Evolutionary conservation across 2,113 vertebrate genomes (phyloP).

Genomic region (Dissostichus mawsoni): DNA sequence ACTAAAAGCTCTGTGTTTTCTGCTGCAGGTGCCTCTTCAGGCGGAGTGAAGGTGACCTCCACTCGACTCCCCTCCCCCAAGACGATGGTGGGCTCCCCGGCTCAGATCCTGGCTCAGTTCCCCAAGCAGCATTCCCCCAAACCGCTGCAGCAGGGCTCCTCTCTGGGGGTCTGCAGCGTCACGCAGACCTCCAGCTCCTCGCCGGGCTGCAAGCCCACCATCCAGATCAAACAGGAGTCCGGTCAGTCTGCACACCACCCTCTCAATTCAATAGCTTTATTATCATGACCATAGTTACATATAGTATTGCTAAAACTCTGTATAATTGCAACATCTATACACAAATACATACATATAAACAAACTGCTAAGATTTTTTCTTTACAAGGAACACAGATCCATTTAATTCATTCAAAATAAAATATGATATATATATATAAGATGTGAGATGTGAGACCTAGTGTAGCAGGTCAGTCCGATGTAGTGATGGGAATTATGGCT

Average conservation of each 20-base stretch:
- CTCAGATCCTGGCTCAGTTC: slow-evolving; percentile 96
- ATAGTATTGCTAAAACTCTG: too few species aligned
- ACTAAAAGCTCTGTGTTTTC: accelerated
- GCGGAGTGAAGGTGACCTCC: slow-evolving; percentile 92
- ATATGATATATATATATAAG: too few species aligned
- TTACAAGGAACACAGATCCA: too few species aligned
- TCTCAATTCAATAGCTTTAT: too few species aligned
- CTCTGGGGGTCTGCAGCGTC: slow-evolving; percentile 74
- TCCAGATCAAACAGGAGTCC: slow-evolving; percentile 99
- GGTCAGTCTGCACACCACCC: slow-evolving; percentile 74
- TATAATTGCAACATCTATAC: too few species aligned
- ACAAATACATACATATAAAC: too few species aligned
- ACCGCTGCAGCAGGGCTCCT: slow-evolving; percentile 82
- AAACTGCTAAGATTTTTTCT: too few species aligned
- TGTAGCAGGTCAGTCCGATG: too few species aligned
- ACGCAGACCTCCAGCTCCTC: slow-evolving; percentile 83
- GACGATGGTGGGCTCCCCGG: slow-evolving; percentile 89
- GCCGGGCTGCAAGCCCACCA: slow-evolving; percentile 92
- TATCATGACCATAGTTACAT: too few species aligned
- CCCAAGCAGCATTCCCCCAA: slow-evolving; percentile 93
- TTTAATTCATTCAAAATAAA: too few species aligned
- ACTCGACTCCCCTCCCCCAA: slow-evolving; percentile 95
- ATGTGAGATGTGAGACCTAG: too few species aligned
- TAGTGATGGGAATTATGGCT: too few species aligned
- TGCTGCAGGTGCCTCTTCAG: slow-evolving; percentile 85